These are phyloP conservation scores for Salticus scenicus DNA, from an alignment of 2,888 invertebrate species.

Conservation along the genomic window DNA sequence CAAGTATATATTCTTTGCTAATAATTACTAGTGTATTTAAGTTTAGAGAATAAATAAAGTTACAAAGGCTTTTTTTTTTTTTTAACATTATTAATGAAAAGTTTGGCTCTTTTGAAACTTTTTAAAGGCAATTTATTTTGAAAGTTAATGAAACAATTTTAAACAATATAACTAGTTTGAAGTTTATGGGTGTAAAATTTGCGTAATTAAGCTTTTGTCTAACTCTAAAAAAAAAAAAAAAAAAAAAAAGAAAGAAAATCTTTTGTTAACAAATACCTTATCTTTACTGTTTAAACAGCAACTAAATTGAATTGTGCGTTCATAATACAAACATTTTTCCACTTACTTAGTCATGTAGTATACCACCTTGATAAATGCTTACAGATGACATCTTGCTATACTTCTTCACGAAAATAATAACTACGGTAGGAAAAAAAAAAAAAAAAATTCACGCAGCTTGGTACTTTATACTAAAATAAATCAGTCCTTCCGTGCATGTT, in stretches of 20 bases:
- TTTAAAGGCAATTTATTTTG: too few relatives aligned
- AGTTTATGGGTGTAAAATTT: too few relatives aligned
- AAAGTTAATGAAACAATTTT: too few relatives aligned
- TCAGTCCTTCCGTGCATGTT: constrained; percentile 19
- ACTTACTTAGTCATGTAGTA: background rate
- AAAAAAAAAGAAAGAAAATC: background rate
- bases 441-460: constrained; percentile 17
- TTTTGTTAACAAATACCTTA: background rate
- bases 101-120: too few relatives aligned
- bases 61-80: too few relatives aligned
- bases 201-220: too few relatives aligned
- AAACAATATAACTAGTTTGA: too few relatives aligned
- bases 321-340: constrained; percentile 12
- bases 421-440: background rate
- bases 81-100: too few relatives aligned
- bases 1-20: too few relatives aligned
- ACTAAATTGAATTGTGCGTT: background rate
- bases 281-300: background rate
- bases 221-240: too few relatives aligned
- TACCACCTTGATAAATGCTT: background rate
- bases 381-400: background rate
- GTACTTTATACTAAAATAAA: constrained; percentile 32
- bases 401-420: constrained; percentile 48
- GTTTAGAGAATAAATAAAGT: too few relatives aligned
- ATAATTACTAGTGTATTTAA: too few relatives aligned